Conservation (phyloP, 2,888 invertebrate genomes). For the Hypercompe scribonia region DNA sequence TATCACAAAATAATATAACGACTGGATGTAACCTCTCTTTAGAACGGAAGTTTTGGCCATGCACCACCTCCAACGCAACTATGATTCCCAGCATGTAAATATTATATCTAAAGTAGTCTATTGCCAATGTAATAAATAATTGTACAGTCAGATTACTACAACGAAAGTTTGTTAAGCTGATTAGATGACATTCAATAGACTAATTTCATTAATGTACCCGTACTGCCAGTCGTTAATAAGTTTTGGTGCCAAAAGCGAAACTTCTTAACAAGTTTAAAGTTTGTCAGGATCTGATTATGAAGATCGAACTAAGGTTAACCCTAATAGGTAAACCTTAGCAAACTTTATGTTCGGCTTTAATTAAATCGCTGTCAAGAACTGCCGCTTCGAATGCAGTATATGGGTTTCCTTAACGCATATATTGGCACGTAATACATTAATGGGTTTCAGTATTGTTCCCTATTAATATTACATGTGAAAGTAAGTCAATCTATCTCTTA, state of each 20-base stretch:
- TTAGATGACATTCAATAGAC: neutral
- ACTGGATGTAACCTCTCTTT: no score
- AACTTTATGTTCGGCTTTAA: conserved; percentile 2
- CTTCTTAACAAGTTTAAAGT: conserved; percentile 11
- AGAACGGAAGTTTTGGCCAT: no score
- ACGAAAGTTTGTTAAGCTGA: neutral
- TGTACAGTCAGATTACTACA: neutral
- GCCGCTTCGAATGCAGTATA: neutral
- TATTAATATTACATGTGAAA: neutral
- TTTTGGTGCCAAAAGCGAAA: conserved; percentile 9
- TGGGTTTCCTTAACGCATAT: neutral
- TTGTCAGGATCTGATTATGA: conserved; percentile 11
- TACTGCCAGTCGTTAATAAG: neutral
- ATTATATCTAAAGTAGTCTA: neutral
- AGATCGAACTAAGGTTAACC: conserved; percentile 14
- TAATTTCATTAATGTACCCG: conserved; percentile 3
- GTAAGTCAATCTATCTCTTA: neutral
- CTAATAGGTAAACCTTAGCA: neutral
- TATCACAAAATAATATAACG: no score
- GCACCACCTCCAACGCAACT: neutral
- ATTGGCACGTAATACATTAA: neutral
- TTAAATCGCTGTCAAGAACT: neutral
- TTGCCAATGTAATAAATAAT: neutral
- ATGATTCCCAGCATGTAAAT: neutral
- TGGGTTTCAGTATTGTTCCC: no score